A percentile compares a stretch with the other conserved stretches of the same genome.
Conservation (phyloP, 2,797 vertebrate species). For the Syngnathus rostellatus region DNA sequence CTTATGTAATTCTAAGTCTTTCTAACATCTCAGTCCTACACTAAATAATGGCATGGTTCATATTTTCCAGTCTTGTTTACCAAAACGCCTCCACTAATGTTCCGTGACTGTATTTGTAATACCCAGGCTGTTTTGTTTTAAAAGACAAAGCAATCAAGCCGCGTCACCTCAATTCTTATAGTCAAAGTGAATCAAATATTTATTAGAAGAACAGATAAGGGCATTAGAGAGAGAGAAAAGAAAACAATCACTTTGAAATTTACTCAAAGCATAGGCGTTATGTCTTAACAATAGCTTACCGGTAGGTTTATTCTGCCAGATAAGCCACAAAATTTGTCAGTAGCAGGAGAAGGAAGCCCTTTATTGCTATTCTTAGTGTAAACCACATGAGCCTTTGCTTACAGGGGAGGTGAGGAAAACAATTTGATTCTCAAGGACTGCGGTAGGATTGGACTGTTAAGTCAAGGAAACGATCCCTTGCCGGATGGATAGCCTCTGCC, state of each 20-base stretch:
- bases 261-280: conserved; percentile 33
- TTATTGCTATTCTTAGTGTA: conserved; percentile 55
- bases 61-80: conserved; percentile 60
- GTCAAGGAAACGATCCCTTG: conserved; percentile 54
- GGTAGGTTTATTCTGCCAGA: conserved; percentile 51
- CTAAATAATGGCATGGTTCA: conserved; percentile 63
- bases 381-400: conserved; percentile 42
- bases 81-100: conserved; percentile 61
- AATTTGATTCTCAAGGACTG: conserved; percentile 48
- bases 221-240: conserved; percentile 28
- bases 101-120: conserved; percentile 44
- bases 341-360: conserved; percentile 39
- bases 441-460: conserved; percentile 61
- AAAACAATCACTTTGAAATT: conserved; percentile 54
- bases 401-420: conserved; percentile 44
- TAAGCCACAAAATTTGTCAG: conserved; percentile 50
- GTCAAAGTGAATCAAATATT: conserved; percentile 52
- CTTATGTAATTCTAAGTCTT: conserved; percentile 2
- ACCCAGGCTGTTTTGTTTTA: conserved; percentile 41
- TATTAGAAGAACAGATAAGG: conserved; percentile 34
- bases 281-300: conserved; percentile 50
- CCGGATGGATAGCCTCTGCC: conserved; percentile 38
- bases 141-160: conserved; percentile 58
- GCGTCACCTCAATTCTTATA: conserved; percentile 52
- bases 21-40: neutral